Conservation (phyloP, 35 echinoderm and acorn worm species). For the Acanthaster planci region DNA sequence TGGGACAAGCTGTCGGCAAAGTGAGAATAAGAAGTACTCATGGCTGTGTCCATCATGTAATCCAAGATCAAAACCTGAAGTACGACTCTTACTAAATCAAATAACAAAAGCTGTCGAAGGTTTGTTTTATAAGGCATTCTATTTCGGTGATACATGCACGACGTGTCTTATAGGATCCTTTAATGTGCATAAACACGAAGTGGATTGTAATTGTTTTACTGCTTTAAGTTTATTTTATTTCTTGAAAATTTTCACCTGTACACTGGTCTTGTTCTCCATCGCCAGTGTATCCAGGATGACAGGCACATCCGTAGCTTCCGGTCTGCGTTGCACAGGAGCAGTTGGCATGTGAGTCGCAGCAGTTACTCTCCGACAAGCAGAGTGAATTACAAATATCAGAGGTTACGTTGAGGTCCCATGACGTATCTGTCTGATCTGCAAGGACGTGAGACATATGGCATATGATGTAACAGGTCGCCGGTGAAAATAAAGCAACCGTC, state of each 20-base stretch:
- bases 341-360: conserved; percentile 46
- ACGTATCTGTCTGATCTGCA: conserved; percentile 44
- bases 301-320: conserved; percentile 52
- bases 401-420: conserved; percentile 38
- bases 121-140: background rate
- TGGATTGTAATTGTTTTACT: no score
- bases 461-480: background rate
- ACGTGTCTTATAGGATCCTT: background rate
- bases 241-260: conserved; percentile 11
- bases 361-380: conserved; percentile 30
- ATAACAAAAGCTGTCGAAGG: background rate
- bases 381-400: conserved; percentile 11
- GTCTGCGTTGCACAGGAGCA: conserved; percentile 62
- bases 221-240: background rate
- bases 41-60: background rate
- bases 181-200: background rate
- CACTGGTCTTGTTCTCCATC: conserved; percentile 10
- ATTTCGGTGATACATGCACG: background rate
- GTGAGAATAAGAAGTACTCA: background rate
- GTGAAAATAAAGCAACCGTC: background rate
- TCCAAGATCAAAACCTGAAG: background rate
- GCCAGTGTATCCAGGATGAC: conserved; percentile 53
- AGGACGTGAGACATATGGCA: background rate
- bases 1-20: conserved; percentile 16
- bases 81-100: background rate